Base-by-base conservation (phyloP, 2,888 invertebrate species). In the Apamea crenata region DNA sequence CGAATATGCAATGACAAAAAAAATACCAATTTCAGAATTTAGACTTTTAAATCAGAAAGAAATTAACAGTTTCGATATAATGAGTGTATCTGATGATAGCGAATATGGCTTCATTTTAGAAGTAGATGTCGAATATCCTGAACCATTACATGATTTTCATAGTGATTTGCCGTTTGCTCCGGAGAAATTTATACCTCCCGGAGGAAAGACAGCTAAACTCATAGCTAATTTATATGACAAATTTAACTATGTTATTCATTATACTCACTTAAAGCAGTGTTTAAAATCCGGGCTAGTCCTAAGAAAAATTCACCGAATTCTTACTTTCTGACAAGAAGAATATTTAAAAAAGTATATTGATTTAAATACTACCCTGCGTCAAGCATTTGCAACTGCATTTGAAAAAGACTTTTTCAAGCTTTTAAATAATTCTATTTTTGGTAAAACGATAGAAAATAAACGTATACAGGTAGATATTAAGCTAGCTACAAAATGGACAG, bases 91-190 rank as follows among this genome's bases (percentile, higher is more conserved):
- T 50, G 18, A 50, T 18, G 50, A 50, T 7, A 36, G 50, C 8
- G 44, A 68, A 44, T 59, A 50, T 25, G 75, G 67, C 29, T 68
- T 47, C 29, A 75, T 75, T 29, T 59, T 75, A 47, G 75, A 75
- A 21, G 75, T 75, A 32, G 74, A 66, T 29, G 40, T 74, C 7
- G 53, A 66, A 29, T 74, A 74, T 53, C 74, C 74, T n/a, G 66
- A 75, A 25, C 8, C n/a, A 29, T 12, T 75, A 47, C 68, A 69
- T 59, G 59, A 36, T 61, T 47, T 47, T 21, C 75, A 75, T 25
- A 75, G 63, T 59, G 59, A 59, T 59, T 59, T 59, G n/a, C 59
- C 59, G n/a, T 59, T 59, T 59, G 59, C 59, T 59, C n/a, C 59
- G 12, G 59, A 59, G 59, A 59, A 59, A 59, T 59, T 56, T 71